Evolutionary conservation across 2,797 vertebrate species (phyloP).

Genomic region (Lepus oiostolus): DNA sequence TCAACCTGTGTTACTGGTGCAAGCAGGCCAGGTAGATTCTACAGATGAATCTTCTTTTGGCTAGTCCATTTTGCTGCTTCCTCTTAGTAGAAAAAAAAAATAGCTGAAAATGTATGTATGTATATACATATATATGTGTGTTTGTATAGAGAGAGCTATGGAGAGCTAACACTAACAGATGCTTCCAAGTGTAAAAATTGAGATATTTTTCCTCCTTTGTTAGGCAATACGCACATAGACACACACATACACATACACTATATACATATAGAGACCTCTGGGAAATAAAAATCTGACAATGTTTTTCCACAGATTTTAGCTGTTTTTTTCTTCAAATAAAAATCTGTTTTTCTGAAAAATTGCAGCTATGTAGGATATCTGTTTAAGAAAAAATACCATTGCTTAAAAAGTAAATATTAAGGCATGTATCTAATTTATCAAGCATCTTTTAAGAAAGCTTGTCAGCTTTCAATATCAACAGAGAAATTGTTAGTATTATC

Average conservation of each 20-base stretch:
- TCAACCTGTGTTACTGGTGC: conserved; percentile 79
- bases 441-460: not conserved
- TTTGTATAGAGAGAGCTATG: not conserved
- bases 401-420: not conserved
- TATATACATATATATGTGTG: not conserved
- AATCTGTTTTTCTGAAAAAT: not conserved
- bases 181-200: not conserved
- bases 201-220: not conserved
- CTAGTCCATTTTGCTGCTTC: conserved; percentile 68
- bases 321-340: not conserved
- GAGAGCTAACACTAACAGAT: not conserved
- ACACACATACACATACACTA: not conserved
- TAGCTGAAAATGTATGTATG: not conserved
- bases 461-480: not conserved
- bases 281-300: not conserved
- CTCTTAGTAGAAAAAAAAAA: conserved; percentile 39
- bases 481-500: not conserved
- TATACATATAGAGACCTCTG: not conserved
- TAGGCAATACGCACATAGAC: not conserved
- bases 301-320: not conserved
- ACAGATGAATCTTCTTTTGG: conserved; percentile 76
- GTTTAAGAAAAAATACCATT: not conserved
- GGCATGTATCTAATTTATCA: not conserved
- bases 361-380: not conserved
- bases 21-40: conserved; percentile 74